These are phyloP conservation scores for Palythoa caribaeorum DNA, from an alignment of 92 coral and sea anemone species.

Conservation along the genomic window DNA sequence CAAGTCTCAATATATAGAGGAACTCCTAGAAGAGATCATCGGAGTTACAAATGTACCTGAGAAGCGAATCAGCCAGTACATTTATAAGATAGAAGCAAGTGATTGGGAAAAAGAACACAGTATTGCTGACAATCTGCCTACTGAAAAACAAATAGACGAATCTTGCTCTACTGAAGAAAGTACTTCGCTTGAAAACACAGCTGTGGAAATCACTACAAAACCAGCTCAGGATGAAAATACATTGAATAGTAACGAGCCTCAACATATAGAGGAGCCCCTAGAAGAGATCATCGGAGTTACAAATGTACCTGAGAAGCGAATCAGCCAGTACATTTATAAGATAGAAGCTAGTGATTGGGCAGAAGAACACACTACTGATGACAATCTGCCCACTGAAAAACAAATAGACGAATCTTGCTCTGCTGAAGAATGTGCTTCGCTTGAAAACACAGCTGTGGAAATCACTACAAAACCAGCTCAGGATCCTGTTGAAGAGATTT, in stretches of 20 bases:
- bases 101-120: background rate
- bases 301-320: slow-evolving; percentile 20
- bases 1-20: background rate
- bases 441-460: background rate
- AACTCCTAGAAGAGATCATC: slow-evolving; percentile 7
- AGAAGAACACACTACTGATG: background rate
- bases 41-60: slow-evolving; percentile 5
- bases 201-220: no score
- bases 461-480: no score
- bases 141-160: background rate
- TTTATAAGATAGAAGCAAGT: slow-evolving; percentile 32
- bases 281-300: slow-evolving; percentile 10
- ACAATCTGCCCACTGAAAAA: background rate
- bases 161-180: background rate
- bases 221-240: background rate
- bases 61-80: slow-evolving; percentile 37
- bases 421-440: background rate
- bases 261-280: background rate
- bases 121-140: background rate
- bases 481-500: slow-evolving; percentile 16
- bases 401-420: background rate
- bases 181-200: background rate
- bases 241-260: background rate
- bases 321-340: slow-evolving; percentile 37
- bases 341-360: slow-evolving; percentile 16